These are phyloP conservation scores for Heliconius cydno DNA, from an alignment of 2,888 invertebrate genomes.

Conservation along the genomic window DNA sequence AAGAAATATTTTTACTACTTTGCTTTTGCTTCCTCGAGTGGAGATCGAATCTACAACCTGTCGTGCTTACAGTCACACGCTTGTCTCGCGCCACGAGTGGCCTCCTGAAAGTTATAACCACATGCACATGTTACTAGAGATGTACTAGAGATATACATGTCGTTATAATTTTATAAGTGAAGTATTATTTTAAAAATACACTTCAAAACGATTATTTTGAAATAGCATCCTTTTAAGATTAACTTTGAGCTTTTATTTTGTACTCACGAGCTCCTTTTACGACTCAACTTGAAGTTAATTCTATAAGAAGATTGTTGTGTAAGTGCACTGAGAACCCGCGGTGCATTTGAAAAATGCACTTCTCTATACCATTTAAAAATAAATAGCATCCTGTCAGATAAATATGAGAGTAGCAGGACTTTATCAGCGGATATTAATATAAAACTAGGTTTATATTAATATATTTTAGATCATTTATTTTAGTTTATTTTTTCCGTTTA, in stretches of 20 bases:
- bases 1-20: too few relatives aligned
- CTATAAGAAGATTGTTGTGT: conserved; percentile 38
- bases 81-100: too few relatives aligned
- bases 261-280: conserved; percentile 28
- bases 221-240: conserved; percentile 27
- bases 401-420: conserved; percentile 23
- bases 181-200: conserved; percentile 12
- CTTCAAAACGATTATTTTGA: conserved; percentile 1
- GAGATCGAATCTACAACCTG: not conserved
- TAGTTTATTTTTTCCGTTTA: too few relatives aligned
- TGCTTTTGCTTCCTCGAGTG: not conserved
- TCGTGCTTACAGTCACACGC: not conserved
- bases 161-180: not conserved
- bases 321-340: conserved; percentile 32
- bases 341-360: conserved; percentile 32
- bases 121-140: too few relatives aligned
- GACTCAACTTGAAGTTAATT: conserved; percentile 32
- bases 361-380: conserved; percentile 31
- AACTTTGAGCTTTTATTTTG: conserved; percentile 23
- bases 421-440: conserved; percentile 44
- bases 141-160: too few relatives aligned
- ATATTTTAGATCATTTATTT: too few relatives aligned
- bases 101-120: too few relatives aligned
- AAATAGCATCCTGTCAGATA: conserved; percentile 37
- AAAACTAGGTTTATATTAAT: too few relatives aligned